phyloP scores from a whole-genome alignment of 2,113 vertebrate species.

The Tachuris rubrigastra region DNA sequence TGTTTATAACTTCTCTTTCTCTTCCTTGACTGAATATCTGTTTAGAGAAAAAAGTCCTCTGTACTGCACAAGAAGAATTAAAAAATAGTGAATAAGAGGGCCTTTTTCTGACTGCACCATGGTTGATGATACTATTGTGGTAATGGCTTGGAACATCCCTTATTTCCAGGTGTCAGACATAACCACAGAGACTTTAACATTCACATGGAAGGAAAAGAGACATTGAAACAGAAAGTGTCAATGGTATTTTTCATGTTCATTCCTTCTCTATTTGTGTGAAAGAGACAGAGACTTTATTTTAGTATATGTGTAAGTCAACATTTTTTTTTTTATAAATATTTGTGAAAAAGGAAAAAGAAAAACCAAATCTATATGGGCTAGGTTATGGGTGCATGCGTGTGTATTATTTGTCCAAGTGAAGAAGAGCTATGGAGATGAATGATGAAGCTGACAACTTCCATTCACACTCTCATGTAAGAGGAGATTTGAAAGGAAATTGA shows the following conservation, averaged over 20 bases:
- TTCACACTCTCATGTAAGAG: neutral
- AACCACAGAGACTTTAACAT: neutral
- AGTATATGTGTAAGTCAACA: neutral
- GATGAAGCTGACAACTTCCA: neutral
- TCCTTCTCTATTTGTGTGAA: neutral
- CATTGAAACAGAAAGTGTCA: neutral
- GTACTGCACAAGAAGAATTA: neutral
- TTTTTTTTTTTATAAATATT: neutral
- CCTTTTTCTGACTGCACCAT: neutral
- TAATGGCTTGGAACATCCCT: neutral
- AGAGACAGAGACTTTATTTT: neutral
- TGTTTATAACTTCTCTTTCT: neutral
- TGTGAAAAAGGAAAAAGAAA: neutral
- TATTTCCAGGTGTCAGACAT: neutral
- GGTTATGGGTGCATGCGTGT: neutral
- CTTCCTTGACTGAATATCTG: neutral
- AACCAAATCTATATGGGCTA: neutral
- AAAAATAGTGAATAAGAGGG: neutral
- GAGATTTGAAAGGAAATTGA: neutral
- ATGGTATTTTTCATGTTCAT: neutral
- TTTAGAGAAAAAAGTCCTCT: neutral
- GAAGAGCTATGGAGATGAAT: neutral
- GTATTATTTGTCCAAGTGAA: neutral
- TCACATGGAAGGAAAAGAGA: neutral
- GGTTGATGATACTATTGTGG: neutral